Conservation (phyloP, 2,888 invertebrate genomes). For the Epistrophella euchroma region DNA sequence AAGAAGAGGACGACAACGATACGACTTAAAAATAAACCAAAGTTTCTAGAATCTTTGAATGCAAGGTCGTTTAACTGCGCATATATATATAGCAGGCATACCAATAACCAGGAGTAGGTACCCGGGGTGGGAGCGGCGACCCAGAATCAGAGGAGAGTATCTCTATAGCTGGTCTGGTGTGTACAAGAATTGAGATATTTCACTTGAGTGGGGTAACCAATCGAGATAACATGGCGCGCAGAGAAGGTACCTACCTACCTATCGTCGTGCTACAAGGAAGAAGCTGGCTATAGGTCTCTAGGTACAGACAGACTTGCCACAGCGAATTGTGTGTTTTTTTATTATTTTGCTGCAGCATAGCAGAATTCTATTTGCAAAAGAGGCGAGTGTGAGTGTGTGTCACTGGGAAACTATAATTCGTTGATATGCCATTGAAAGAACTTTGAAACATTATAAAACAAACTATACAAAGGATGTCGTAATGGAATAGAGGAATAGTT, state of each 20-base stretch:
- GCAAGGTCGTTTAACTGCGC: slow-evolving; percentile 74
- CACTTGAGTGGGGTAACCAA: slow-evolving; percentile 62
- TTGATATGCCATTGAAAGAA: slow-evolving; percentile 27
- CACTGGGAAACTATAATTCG: slow-evolving; percentile 57
- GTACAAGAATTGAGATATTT: slow-evolving; percentile 72
- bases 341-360: not conserved
- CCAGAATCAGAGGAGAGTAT: slow-evolving; percentile 29
- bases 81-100: slow-evolving; percentile 11
- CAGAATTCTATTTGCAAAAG: slow-evolving; percentile 29
- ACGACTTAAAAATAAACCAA: slow-evolving; percentile 44
- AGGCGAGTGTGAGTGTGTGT: slow-evolving; percentile 62
- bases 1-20: not conserved
- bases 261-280: slow-evolving; percentile 20
- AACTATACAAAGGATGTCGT: slow-evolving; percentile 71
- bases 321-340: slow-evolving; percentile 10
- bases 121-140: slow-evolving; percentile 7
- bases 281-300: slow-evolving; percentile 20
- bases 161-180: not conserved
- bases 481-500: slow-evolving; percentile 59
- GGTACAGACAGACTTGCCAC: slow-evolving; percentile 23
- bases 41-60: slow-evolving; percentile 66
- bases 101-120: not conserved
- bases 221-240: slow-evolving; percentile 55
- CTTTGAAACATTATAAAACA: slow-evolving; percentile 17
- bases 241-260: not conserved